Percentiles rank a stretch among this genome's conserved stretches.
Conservation (phyloP, 2,888 invertebrate species). For the Ophioninae sp. region DNA sequence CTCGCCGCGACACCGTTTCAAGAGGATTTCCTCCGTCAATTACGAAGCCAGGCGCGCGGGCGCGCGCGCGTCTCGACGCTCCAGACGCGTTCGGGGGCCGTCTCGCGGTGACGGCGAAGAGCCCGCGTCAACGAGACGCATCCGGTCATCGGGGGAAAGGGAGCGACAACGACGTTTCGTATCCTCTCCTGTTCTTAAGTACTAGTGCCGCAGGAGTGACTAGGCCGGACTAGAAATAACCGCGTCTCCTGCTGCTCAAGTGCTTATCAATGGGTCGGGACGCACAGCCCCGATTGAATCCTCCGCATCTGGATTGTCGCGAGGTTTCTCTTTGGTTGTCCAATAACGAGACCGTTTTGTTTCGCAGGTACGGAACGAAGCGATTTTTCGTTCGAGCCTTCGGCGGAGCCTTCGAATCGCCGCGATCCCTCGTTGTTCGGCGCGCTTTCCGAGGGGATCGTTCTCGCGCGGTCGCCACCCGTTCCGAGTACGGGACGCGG, state of each 20-base stretch:
- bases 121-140: constrained; percentile 11
- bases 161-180: constrained; percentile 24
- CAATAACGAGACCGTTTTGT: not conserved
- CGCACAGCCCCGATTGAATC: constrained; percentile 65
- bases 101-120: constrained; percentile 49
- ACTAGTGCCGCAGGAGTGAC: constrained; percentile 96
- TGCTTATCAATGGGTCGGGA: constrained; percentile 91
- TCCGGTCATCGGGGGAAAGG: constrained; percentile 12
- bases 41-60: constrained; percentile 45
- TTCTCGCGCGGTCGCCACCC: not conserved
- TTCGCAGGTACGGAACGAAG: not conserved
- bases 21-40: constrained; percentile 74
- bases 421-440: not conserved
- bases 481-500: no score
- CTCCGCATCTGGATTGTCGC: not conserved
- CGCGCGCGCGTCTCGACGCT: no score
- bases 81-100: constrained; percentile 5
- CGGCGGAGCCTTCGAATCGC: not conserved
- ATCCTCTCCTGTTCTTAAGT: constrained; percentile 92
- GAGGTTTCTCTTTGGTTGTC: not conserved
- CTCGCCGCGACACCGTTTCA: not conserved
- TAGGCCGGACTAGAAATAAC: constrained; percentile 80
- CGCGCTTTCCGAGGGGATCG: not conserved
- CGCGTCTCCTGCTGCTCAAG: constrained; percentile 93
- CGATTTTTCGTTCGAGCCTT: not conserved